Evolutionary conservation across 2,888 invertebrate species (phyloP).

Genomic region (Teleogryllus oceanicus): DNA sequence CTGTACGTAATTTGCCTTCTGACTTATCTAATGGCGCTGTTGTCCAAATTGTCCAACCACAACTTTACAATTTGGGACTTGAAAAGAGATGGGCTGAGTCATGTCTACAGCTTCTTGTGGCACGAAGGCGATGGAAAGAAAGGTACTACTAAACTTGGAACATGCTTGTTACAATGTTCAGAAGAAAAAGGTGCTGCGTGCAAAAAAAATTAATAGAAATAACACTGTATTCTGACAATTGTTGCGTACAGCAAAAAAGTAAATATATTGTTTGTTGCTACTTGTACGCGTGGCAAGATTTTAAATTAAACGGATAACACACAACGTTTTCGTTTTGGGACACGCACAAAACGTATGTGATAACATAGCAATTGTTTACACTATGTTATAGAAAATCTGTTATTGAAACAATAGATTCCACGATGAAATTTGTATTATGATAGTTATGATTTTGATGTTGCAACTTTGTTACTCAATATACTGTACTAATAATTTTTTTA

Average conservation of each 20-base stretch:
- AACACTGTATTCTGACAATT: background rate
- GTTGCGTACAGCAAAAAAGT: background rate
- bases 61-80: constrained; percentile 5
- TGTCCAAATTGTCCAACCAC: background rate
- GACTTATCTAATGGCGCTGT: no score
- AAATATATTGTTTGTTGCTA: background rate
- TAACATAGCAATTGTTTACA: background rate
- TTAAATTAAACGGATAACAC: background rate
- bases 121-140: background rate
- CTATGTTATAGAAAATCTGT: background rate
- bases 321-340: background rate
- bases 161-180: background rate
- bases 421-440: no score
- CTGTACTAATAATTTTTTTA: no score
- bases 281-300: background rate
- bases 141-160: background rate
- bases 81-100: background rate
- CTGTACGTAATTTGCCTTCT: no score
- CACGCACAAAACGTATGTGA: background rate
- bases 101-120: background rate
- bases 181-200: background rate
- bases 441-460: no score
- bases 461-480: no score
- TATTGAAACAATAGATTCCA: no score
- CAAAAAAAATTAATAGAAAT: constrained; percentile 11